phyloP scores from a whole-genome alignment of 2,113 vertebrate species.

The Chaetorhynchus papuensis region DNA sequence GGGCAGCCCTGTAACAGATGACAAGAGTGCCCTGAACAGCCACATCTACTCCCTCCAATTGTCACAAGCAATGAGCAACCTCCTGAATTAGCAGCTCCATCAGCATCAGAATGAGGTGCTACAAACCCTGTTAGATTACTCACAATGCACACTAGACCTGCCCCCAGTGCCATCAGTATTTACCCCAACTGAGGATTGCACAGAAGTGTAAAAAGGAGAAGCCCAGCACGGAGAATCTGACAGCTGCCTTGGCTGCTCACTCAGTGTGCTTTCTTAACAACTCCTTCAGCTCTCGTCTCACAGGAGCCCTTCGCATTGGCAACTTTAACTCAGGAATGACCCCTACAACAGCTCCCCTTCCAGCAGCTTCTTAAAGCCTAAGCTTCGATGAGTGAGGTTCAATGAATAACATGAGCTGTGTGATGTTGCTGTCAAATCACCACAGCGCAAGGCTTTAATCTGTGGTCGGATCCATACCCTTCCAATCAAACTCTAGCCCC shows the following conservation, averaged over 20 bases:
- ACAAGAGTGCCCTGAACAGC: not conserved
- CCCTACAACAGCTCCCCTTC: not conserved
- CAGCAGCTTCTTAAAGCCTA: not conserved
- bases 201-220: not conserved
- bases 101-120: not conserved
- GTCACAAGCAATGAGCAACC: not conserved
- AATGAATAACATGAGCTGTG: not conserved
- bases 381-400: not conserved
- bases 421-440: not conserved
- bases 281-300: not conserved
- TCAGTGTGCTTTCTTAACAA: not conserved
- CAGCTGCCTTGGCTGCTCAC: not conserved
- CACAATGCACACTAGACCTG: not conserved
- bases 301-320: not conserved
- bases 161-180: not conserved
- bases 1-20: not conserved
- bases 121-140: not conserved
- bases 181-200: not conserved
- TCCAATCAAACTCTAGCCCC: not conserved
- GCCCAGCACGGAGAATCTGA: not conserved
- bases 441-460: not conserved
- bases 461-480: not conserved
- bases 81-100: not conserved
- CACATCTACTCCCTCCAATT: not conserved
- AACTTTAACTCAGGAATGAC: not conserved